These are phyloP conservation scores for Dione juno DNA, from an alignment of 2,888 invertebrate genomes.

Conservation along the genomic window DNA sequence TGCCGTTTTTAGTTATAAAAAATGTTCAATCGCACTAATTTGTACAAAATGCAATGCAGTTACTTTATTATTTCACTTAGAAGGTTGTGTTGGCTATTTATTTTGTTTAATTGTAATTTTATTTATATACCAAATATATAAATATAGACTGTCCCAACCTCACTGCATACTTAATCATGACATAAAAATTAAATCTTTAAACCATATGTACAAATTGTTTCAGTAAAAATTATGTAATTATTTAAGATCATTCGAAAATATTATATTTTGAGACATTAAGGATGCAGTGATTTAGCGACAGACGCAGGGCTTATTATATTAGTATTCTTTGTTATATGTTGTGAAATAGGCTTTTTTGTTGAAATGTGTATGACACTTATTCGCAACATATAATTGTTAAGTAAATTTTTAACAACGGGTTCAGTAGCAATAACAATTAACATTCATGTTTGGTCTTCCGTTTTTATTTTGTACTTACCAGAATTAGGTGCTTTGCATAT, in stretches of 20 bases:
- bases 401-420: conserved; percentile 60
- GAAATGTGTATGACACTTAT: conserved; percentile 16
- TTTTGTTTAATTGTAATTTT: conserved; percentile 77
- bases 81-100: conserved; percentile 82
- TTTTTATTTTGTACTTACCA: conserved; percentile 75
- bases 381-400: conserved; percentile 58
- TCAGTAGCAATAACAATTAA: conserved; percentile 67
- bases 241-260: conserved; percentile 35
- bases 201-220: conserved; percentile 44
- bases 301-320: conserved; percentile 35
- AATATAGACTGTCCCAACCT: conserved; percentile 43
- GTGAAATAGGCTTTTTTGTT: conserved; percentile 31
- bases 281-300: conserved; percentile 40
- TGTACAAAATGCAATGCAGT: conserved; percentile 51
- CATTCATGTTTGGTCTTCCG: conserved; percentile 74
- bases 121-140: conserved; percentile 70
- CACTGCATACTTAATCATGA: conserved; percentile 40
- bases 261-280: conserved; percentile 22
- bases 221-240: conserved; percentile 44
- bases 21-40: conserved; percentile 14
- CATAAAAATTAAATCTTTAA: conserved; percentile 29
- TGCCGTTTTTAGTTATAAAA: background rate
- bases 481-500: conserved; percentile 71
- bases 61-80: conserved; percentile 62
- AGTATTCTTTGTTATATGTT: conserved; percentile 37